Evolutionary conservation across 92 coral and sea anemone species (phyloP).

Genomic region (Zoanthus solanderi): DNA sequence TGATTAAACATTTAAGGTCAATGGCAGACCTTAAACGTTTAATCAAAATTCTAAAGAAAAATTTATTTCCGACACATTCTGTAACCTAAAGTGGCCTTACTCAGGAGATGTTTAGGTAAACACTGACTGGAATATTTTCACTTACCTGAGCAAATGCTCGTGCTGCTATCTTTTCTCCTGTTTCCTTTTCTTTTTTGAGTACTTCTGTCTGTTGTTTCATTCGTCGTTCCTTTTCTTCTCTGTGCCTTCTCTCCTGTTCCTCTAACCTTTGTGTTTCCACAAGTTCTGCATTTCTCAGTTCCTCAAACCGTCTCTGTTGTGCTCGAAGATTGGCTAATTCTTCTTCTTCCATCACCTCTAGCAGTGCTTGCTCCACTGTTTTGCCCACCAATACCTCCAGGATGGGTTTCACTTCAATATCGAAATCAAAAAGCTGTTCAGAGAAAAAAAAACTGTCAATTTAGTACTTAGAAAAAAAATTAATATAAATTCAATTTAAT

Average conservation of each 20-base stretch:
- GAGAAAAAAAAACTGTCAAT: neutral
- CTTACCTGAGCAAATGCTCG: slow-evolving; percentile 98
- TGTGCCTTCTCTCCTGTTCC: slow-evolving; percentile 96
- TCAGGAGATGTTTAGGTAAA: neutral
- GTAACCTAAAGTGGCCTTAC: neutral
- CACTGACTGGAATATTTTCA: no score
- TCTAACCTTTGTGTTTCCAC: slow-evolving; percentile 98
- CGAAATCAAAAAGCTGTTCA: slow-evolving; percentile 88
- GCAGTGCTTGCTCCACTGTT: slow-evolving; percentile 94
- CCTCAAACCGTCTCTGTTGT: slow-evolving; percentile 93
- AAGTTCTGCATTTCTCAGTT: slow-evolving; percentile 96
- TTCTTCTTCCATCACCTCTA: slow-evolving; percentile 99
- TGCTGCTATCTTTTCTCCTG: slow-evolving; percentile 98
- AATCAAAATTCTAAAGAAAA: no score
- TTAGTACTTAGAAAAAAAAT: neutral
- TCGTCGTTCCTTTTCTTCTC: slow-evolving; percentile 97
- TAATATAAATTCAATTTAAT: neutral
- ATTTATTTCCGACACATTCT: no score
- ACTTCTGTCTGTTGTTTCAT: slow-evolving; percentile 98
- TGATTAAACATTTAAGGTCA: no score
- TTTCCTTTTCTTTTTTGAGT: slow-evolving; percentile 90
- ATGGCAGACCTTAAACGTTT: no score
- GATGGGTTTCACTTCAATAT: slow-evolving; percentile 96
- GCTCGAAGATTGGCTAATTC: slow-evolving; percentile 95
- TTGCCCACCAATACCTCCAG: slow-evolving; percentile 96